phyloP scores from a whole-genome alignment of 2,113 vertebrate species.

The Ictalurus furcatus region DNA sequence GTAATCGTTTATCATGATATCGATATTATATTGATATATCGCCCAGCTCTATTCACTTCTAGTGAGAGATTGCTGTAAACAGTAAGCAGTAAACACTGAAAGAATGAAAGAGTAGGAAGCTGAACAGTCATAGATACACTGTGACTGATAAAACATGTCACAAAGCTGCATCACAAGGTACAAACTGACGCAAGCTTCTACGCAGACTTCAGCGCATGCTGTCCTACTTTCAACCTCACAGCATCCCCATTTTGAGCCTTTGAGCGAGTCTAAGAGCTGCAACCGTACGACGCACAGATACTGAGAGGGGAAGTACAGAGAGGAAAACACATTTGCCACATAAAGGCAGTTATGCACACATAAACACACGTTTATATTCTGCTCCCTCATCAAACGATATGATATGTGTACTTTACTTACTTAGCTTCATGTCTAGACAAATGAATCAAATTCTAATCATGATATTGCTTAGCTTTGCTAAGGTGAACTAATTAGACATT shows the following conservation, averaged over 20 bases:
- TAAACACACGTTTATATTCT: background rate
- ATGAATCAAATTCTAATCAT: background rate
- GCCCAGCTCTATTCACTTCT: background rate
- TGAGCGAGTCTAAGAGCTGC: slow-evolving; percentile 2
- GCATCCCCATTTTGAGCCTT: slow-evolving; percentile 15
- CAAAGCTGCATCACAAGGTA: background rate
- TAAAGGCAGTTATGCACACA: background rate
- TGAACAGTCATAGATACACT: background rate
- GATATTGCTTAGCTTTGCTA: background rate
- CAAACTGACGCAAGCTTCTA: background rate
- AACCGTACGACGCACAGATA: slow-evolving; percentile 1
- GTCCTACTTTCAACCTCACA: slow-evolving; percentile 40
- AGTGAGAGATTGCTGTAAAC: background rate
- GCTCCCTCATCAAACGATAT: background rate
- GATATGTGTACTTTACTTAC: background rate
- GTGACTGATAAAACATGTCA: slow-evolving; percentile 5
- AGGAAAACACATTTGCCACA: slow-evolving; percentile 29
- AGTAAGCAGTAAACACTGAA: background rate
- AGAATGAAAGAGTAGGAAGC: slow-evolving; percentile 14
- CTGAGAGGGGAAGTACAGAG: slow-evolving; percentile 38
- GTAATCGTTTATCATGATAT: too few species aligned
- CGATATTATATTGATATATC: too few species aligned
- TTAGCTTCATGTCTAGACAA: background rate
- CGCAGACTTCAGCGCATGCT: background rate
- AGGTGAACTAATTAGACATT: background rate